A percentile compares a stretch with the other conserved stretches of the same genome.
Evolutionary conservation across 2,888 invertebrate species (phyloP).

Genomic region (Athripsodes cinereus): DNA sequence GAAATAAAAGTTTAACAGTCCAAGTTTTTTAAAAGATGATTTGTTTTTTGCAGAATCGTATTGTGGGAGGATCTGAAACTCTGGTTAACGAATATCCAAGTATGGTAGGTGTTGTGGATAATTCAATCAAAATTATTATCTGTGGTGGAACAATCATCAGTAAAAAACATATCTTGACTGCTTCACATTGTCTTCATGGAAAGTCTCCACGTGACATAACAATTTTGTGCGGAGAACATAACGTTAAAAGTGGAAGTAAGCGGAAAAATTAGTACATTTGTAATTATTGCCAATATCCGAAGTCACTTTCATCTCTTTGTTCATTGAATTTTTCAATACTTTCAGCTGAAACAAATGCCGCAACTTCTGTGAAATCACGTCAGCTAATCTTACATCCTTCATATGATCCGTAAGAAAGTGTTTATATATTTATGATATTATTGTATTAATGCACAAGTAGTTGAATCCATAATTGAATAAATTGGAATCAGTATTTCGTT

Average conservation of each 20-base stretch:
- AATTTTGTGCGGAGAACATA: constrained; percentile 50
- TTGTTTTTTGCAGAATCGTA: constrained; percentile 43
- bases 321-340: too few relatives aligned
- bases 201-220: constrained; percentile 30
- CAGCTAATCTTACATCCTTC: neutral
- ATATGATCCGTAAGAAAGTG: neutral
- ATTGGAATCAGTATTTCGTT: too few relatives aligned
- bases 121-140: constrained; percentile 35
- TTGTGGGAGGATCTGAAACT: constrained; percentile 41
- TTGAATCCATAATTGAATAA: too few relatives aligned
- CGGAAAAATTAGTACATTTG: neutral
- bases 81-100: constrained; percentile 39
- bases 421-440: too few relatives aligned
- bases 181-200: constrained; percentile 50
- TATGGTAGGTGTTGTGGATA: constrained; percentile 36
- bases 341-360: neutral
- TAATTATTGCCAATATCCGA: too few relatives aligned
- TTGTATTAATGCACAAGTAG: too few relatives aligned
- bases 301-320: too few relatives aligned
- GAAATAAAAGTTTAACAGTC: too few relatives aligned
- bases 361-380: neutral
- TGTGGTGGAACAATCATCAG: constrained; percentile 53
- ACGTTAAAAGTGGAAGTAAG: constrained; percentile 28
- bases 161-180: constrained; percentile 42
- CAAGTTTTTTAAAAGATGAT: too few relatives aligned